Evolutionary conservation across 2,113 vertebrate genomes (phyloP).

Genomic region (Paradoxurus hermaphroditus): DNA sequence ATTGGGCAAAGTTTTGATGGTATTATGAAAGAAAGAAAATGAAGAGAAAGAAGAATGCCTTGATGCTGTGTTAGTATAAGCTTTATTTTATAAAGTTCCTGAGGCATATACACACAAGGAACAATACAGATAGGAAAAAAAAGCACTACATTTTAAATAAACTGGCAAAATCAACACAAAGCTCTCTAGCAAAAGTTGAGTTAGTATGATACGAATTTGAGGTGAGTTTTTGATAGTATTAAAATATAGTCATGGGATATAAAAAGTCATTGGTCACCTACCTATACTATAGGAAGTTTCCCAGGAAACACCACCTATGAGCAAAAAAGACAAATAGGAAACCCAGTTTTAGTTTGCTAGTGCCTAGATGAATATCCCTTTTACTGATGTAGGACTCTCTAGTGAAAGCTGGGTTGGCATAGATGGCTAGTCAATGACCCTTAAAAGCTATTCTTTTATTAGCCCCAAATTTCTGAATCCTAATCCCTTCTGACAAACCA

Average conservation of each 20-base stretch:
- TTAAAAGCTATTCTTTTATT: background rate
- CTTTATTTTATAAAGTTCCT: background rate
- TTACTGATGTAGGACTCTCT: background rate
- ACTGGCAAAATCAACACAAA: background rate
- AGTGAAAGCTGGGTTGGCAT: background rate
- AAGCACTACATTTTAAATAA: background rate
- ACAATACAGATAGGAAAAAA: background rate
- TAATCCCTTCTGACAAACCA: background rate
- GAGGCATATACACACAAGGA: background rate
- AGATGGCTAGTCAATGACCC: background rate
- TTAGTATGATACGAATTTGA: background rate
- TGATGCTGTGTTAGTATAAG: background rate
- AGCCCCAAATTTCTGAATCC: background rate
- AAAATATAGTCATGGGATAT: background rate
- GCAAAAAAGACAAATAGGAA: conserved; percentile 2
- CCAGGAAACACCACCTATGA: background rate
- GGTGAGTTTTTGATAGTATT: background rate
- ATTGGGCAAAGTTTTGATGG: background rate
- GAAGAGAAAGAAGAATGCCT: background rate
- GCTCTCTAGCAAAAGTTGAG: background rate
- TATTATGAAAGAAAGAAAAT: background rate
- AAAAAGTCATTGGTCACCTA: background rate
- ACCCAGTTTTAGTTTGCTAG: background rate
- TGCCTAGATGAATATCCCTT: background rate
- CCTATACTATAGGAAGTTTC: background rate